phyloP scores from a whole-genome alignment of 2,888 invertebrate species.

The Meiosimyza decipiens region DNA sequence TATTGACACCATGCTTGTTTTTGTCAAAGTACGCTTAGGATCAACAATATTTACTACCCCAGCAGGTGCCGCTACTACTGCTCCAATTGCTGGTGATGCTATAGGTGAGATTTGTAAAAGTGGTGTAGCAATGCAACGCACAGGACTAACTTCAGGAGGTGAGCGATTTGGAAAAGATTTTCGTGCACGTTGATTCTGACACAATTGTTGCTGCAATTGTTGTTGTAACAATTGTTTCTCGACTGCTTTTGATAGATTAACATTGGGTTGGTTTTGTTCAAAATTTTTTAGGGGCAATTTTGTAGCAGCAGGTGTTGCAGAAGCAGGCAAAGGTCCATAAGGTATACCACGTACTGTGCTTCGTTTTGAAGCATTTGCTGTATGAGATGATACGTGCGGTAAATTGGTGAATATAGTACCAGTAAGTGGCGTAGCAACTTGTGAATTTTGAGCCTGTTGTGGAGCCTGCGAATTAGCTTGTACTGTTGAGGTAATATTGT shows the following conservation, averaged over 20 bases:
- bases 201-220: slow-evolving; percentile 26
- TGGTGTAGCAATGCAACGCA: slow-evolving; percentile 22
- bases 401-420: neutral
- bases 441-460: slow-evolving; percentile 26
- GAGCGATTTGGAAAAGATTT: slow-evolving; percentile 62
- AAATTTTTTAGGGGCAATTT: neutral
- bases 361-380: slow-evolving; percentile 45
- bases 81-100: neutral
- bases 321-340: slow-evolving; percentile 53
- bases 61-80: neutral
- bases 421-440: neutral
- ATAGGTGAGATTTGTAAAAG: slow-evolving; percentile 32
- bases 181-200: slow-evolving; percentile 54
- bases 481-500: slow-evolving; percentile 26
- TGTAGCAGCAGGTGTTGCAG: slow-evolving; percentile 39
- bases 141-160: slow-evolving; percentile 39
- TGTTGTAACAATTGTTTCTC: slow-evolving; percentile 36
- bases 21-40: slow-evolving; percentile 48
- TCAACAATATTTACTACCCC: slow-evolving; percentile 29
- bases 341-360: slow-evolving; percentile 48
- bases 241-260: neutral
- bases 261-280: slow-evolving; percentile 8
- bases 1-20: slow-evolving; percentile 65
- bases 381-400: neutral
- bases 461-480: neutral